Evolutionary conservation across 2,113 vertebrate species (phyloP).

Genomic region (Tyrannus savana): DNA sequence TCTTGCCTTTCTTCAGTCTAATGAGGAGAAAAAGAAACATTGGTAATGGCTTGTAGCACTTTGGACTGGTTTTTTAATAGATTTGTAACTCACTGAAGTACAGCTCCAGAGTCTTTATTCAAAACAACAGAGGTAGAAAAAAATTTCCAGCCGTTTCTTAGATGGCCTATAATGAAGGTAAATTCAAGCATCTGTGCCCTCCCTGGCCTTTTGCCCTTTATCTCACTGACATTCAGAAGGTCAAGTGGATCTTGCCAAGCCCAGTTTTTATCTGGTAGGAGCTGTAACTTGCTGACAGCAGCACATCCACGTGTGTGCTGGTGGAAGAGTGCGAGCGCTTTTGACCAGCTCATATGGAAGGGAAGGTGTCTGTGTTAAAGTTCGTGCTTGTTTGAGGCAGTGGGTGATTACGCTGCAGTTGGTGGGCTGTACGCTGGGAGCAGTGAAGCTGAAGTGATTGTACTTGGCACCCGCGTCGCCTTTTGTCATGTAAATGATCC

Average conservation of each 20-base stretch:
- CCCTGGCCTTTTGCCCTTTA: not conserved
- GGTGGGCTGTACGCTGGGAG: not conserved
- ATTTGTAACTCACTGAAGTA: not conserved
- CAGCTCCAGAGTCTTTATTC: not conserved
- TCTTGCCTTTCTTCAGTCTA: not conserved
- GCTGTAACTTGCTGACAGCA: not conserved
- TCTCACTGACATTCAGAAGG: conserved; percentile 3
- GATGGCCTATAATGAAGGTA: not conserved
- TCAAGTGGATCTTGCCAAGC: not conserved
- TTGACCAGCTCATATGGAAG: not conserved
- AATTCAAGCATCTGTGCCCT: not conserved
- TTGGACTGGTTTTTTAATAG: not conserved
- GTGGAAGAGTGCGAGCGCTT: not conserved
- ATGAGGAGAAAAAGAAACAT: not conserved
- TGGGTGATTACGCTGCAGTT: not conserved
- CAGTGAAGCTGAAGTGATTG: not conserved
- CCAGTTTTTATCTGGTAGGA: not conserved
- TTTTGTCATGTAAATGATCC: not conserved
- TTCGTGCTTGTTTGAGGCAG: not conserved
- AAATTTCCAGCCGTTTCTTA: not conserved
- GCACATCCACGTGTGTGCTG: accelerated
- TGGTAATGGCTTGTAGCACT: not conserved
- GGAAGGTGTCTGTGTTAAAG: not conserved
- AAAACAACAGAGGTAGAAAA: not conserved
- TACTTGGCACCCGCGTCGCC: not conserved